Base-by-base conservation (phyloP, 2,888 invertebrate genomes). In the Sicus ferrugineus region DNA sequence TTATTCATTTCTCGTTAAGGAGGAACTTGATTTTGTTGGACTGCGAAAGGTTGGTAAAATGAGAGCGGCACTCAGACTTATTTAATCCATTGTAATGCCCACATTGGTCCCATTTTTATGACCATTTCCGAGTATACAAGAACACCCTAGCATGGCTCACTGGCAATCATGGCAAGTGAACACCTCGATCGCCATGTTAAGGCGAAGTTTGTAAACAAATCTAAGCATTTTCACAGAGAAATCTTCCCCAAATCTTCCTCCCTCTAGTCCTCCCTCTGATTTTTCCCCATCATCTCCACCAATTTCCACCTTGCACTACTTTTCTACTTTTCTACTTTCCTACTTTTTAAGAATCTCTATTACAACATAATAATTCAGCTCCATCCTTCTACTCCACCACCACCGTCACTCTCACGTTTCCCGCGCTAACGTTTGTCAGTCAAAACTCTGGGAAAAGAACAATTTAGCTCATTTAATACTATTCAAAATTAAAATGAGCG, bases 401-500 rank as follows among this genome's bases (percentile, higher is more conserved):
- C 34, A 28, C 56, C 6, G 19, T 5, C 21, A 2, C 19, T 34
- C 19, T 59, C 11, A 31, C 3, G 5, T 34, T 31, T 30, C 34
- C 16, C 30, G 14, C n/a, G 0, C 28, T 28, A 34, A 19, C 38
- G 6, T 61, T 38, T 30, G 61, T 14, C 38, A 50, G 21, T 23
- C 50, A 50, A 23, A 58, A 61, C 34, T 38, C 61, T 42, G 14
- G 19, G 61, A 23, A 38, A 34, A 61, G 61, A 34, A 11, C 38
- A 38, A 19, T 38, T 34, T 19, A 3, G 16, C 42, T 34, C 38
- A 38, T 61, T 61, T 61, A 61, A 61, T 19, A 38, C 16, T 4
- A 61, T 61, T 38, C 61, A 61, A 61, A 61, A 61, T 61, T 61
- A 31, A 61, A 61, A 61, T 61, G 61, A 61, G 61, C 61, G 42